Conservation (phyloP, 2,888 invertebrate species). For the Yponomeuta sedellus region DNA sequence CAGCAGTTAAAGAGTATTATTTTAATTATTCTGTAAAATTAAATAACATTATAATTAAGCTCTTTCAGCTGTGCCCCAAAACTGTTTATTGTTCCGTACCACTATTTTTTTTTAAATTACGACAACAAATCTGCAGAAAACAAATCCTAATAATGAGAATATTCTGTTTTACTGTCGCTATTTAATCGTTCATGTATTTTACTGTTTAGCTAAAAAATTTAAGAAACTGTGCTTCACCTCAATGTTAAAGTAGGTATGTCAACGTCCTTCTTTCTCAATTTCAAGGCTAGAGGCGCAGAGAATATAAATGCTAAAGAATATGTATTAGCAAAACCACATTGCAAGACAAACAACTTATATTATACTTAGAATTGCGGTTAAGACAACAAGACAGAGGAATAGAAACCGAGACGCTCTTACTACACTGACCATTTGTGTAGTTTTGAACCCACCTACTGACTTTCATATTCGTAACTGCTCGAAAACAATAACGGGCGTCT, state of each 20-base stretch:
- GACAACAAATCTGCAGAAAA: no score
- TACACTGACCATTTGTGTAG: neutral
- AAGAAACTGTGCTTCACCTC: neutral
- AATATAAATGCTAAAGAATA: neutral
- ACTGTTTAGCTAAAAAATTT: no score
- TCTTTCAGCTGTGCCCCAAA: no score
- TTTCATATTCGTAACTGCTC: neutral
- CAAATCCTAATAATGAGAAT: no score
- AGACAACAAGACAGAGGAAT: neutral
- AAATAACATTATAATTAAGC: no score
- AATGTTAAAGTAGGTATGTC: neutral
- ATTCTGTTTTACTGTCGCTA: no score
- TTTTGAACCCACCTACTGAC: neutral
- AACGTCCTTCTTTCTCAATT: neutral
- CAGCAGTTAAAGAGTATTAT: no score
- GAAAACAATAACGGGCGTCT: neutral
- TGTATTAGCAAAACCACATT: neutral
- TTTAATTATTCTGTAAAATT: no score
- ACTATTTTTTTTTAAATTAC: no score
- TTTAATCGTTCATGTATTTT: no score
- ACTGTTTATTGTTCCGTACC: no score
- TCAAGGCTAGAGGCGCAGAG: neutral
- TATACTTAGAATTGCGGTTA: neutral
- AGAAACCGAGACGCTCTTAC: neutral
- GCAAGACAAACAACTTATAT: neutral